These are phyloP conservation scores for Melanerpes formicivorus DNA, from an alignment of 2,113 vertebrate genomes.

Conservation along the genomic window DNA sequence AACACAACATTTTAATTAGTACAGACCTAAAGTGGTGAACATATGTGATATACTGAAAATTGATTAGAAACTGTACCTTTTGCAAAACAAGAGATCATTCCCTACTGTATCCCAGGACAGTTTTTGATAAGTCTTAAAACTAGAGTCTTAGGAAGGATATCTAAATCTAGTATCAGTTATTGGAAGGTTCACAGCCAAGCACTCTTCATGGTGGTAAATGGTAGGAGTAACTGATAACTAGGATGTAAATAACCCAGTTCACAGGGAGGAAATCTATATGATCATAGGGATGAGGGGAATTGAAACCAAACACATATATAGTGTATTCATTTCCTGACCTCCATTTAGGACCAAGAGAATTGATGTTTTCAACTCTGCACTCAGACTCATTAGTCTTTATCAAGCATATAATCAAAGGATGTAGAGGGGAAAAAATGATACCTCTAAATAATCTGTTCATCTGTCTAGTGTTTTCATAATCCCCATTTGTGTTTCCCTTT, in stretches of 20 bases:
- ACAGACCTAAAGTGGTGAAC: background rate
- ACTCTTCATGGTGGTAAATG: background rate
- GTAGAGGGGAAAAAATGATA: background rate
- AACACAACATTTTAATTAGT: background rate
- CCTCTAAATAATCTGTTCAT: background rate
- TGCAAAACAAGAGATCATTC: background rate
- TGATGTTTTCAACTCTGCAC: slow-evolving; percentile 3
- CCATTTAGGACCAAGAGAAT: background rate
- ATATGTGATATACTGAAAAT: background rate
- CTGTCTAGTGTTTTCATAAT: background rate
- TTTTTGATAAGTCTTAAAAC: background rate
- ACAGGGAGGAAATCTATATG: background rate
- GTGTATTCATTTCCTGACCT: background rate
- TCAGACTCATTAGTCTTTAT: slow-evolving; percentile 1
- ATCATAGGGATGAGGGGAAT: slow-evolving; percentile 26
- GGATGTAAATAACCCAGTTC: background rate
- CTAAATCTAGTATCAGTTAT: background rate
- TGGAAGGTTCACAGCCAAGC: background rate
- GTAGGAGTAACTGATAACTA: background rate
- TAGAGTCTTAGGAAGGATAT: background rate
- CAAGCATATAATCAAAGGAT: background rate
- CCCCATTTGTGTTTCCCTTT: background rate
- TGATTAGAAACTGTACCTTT: background rate
- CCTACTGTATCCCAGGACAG: background rate
- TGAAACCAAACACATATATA: slow-evolving; percentile 10